These are phyloP conservation scores for Altica lythri DNA, from an alignment of 2,888 invertebrate genomes.

Conservation along the genomic window DNA sequence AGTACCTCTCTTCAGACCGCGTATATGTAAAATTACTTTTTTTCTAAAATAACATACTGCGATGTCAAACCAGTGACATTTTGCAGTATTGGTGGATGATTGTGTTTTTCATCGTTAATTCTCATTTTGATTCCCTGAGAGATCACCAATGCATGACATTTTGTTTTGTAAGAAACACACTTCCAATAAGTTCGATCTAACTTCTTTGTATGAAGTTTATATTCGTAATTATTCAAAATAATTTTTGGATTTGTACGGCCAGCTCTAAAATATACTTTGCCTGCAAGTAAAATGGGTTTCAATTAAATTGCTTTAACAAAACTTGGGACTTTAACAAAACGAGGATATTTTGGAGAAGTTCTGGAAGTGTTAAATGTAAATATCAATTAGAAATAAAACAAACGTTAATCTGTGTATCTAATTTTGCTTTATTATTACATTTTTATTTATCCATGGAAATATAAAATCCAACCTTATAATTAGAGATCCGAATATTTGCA, in stretches of 20 bases:
- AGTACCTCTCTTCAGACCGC: too few species aligned
- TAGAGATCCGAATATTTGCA: too few species aligned
- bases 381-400: too few species aligned
- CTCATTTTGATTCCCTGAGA: slow-evolving; percentile 38
- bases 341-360: too few species aligned
- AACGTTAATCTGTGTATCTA: too few species aligned
- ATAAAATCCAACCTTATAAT: too few species aligned
- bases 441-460: too few species aligned
- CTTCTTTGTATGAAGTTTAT: slow-evolving; percentile 39
- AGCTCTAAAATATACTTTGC: slow-evolving; percentile 39
- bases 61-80: slow-evolving; percentile 35
- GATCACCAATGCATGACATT: slow-evolving; percentile 41
- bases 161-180: slow-evolving; percentile 42
- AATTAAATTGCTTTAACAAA: slow-evolving; percentile 5
- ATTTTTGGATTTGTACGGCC: slow-evolving; percentile 45
- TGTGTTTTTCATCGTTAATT: slow-evolving; percentile 38
- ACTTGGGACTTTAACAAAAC: background rate
- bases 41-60: slow-evolving; percentile 27
- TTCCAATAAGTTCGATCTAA: slow-evolving; percentile 44
- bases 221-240: slow-evolving; percentile 43
- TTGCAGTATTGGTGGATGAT: slow-evolving; percentile 38
- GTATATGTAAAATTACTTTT: too few species aligned
- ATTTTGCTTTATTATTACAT: too few species aligned
- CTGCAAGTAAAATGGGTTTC: too few species aligned
- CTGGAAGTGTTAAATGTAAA: too few species aligned